phyloP scores from a whole-genome alignment of 2,113 vertebrate genomes.

The Rhabdornis inornatus region DNA sequence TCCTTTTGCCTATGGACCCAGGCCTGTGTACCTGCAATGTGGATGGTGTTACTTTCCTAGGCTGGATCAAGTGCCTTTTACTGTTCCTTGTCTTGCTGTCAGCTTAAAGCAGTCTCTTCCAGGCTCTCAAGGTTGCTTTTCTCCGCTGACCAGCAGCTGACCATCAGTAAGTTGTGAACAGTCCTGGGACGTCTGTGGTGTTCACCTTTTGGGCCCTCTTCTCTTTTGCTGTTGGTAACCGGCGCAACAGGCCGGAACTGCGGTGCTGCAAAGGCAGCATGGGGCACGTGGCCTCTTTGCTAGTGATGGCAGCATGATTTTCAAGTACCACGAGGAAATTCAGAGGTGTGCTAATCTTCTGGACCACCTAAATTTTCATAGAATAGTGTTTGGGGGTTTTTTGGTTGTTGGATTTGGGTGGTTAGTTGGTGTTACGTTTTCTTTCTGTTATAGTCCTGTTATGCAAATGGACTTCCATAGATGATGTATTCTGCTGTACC shows the following conservation, averaged over 20 bases:
- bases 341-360: background rate
- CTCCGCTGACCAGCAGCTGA: background rate
- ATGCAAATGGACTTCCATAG: background rate
- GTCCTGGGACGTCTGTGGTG: background rate
- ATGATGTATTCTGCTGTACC: background rate
- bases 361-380: background rate
- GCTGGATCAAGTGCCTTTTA: background rate
- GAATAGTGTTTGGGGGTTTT: background rate
- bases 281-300: background rate
- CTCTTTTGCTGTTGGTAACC: background rate
- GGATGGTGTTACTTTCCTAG: background rate
- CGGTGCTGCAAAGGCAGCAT: background rate
- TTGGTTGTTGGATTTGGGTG: background rate
- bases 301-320: background rate
- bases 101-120: background rate
- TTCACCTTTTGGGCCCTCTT: no score
- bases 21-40: background rate
- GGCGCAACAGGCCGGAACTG: accelerated
- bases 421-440: background rate
- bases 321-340: background rate
- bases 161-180: accelerated
- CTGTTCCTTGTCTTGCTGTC: background rate
- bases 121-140: background rate
- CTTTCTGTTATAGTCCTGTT: background rate
- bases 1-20: background rate